These are phyloP conservation scores for Ciconia nigra DNA, from an alignment of 2,797 vertebrate species.

Conservation along the genomic window DNA sequence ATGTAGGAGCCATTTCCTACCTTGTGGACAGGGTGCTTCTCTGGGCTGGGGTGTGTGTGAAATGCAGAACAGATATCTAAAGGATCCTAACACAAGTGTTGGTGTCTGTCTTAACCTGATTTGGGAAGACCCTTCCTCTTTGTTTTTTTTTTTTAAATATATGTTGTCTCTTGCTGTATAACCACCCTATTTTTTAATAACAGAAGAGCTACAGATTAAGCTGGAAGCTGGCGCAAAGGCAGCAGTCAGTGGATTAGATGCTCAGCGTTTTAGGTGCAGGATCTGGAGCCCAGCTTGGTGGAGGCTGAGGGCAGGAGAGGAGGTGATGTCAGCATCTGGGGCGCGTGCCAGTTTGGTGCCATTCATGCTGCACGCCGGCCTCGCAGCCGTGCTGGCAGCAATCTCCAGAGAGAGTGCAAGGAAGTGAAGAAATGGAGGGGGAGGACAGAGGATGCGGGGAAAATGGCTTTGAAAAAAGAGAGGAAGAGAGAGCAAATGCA, in stretches of 20 bases:
- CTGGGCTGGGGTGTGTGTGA: background rate
- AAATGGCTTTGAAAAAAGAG: background rate
- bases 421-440: background rate
- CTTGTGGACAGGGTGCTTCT: background rate
- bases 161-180: background rate
- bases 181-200: background rate
- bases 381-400: background rate
- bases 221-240: background rate
- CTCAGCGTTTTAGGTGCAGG: background rate
- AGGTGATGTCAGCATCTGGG: slow-evolving; percentile 13
- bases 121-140: background rate
- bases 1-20: background rate
- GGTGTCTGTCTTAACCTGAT: background rate
- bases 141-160: background rate
- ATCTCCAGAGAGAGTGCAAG: background rate
- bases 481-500: background rate
- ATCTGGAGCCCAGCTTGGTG: background rate
- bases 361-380: background rate
- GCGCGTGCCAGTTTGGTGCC: background rate
- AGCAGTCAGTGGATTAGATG: background rate
- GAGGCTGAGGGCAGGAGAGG: background rate
- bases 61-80: background rate
- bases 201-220: background rate
- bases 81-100: background rate
- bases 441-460: background rate